Evolutionary conservation across 1,140 invertebrate species (phyloP).

Genomic region (Calliopsis andreniformis): DNA sequence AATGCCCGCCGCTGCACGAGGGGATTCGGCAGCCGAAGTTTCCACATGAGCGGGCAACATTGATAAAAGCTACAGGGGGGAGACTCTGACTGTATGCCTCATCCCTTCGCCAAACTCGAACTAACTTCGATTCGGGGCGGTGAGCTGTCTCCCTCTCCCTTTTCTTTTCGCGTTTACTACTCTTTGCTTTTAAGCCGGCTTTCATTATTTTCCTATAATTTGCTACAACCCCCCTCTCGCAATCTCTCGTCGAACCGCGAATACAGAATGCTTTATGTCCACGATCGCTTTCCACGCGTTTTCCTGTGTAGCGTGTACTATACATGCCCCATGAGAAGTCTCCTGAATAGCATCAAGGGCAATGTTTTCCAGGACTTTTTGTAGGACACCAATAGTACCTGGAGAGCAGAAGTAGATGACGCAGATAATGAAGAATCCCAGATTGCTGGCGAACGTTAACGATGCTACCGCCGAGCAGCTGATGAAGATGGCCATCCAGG

Average conservation of each 20-base stretch:
- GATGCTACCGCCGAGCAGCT: accelerated
- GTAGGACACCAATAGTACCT: constrained; percentile 83
- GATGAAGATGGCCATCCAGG: accelerated
- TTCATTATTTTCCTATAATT: constrained; percentile 81
- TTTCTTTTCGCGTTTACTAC: constrained; percentile 33
- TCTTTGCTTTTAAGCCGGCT: constrained; percentile 74
- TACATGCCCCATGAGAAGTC: no score
- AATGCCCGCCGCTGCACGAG: constrained; percentile 73
- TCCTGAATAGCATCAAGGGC: no score
- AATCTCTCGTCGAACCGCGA: constrained; percentile 4
- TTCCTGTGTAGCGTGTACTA: neutral
- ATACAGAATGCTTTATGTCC: constrained; percentile 36
- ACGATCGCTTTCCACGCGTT: constrained; percentile 11
- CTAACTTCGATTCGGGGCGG: constrained; percentile 70
- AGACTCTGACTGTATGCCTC: constrained; percentile 69
- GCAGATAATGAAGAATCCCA: constrained; percentile 81
- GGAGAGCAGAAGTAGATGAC: constrained; percentile 82
- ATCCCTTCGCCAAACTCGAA: constrained; percentile 77
- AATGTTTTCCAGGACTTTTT: no score
- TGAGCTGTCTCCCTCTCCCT: constrained; percentile 46
- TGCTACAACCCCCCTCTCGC: constrained; percentile 70
- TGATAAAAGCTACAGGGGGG: constrained; percentile 79
- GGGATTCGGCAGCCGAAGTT: constrained; percentile 76
- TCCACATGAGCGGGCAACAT: constrained; percentile 80
- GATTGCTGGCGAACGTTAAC: constrained; percentile 63